Base-by-base conservation (phyloP, 2,888 invertebrate species). In the Dermolepida albohirtum region DNA sequence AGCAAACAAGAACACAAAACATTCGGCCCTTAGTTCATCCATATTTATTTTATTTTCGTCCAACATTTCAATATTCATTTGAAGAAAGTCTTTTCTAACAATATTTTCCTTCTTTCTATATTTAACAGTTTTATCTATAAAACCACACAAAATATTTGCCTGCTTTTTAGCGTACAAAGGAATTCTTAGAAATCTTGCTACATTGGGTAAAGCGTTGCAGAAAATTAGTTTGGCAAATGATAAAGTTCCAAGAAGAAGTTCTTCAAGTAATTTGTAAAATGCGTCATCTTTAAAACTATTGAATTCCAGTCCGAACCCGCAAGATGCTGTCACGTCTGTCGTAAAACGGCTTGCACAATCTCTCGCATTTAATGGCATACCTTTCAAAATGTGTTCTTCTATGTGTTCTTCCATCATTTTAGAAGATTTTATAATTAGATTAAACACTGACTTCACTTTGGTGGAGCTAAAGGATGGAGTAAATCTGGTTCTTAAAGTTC, bases 21-120 rank as follows among this genome's bases (percentile, higher is more conserved):
- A 74, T 57, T 81, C 81, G 0, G 81, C 79, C 0, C 75, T 75
- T n/a, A 74, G 75, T 68, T 78, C 76, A 12, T 75, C 10, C 34
- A 67, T 12, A 17, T 51, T 27, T 11, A 44, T n/a, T n/a, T n/a
- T n/a, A n/a, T n/a, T n/a, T n/a, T n/a, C n/a, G n/a, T n/a, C n/a
- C n/a, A n/a, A n/a, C 34, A 34, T 34, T 34, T 34, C 34, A 1
- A 34, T 5, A 34, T 5, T 2, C 10, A 34, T 6, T 34, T 34
- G 34, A 6, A 34, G 34, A 34, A 67, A 59, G 34, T 67, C 67
- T n/a, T 63, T 51, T 12, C 67, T 51, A 7, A 16, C 6, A 6
- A 47, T 11, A 2, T 12, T n/a, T 5, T 59, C 27, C 5, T 16
- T 39, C 12, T 34, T 22, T 16, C 67, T 63, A 5, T 41, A 22